Evolutionary conservation across 2,888 invertebrate genomes (phyloP), one percentile per base, ranked within the genome.

Genomic region (Habrosyne pyritoides): DNA sequence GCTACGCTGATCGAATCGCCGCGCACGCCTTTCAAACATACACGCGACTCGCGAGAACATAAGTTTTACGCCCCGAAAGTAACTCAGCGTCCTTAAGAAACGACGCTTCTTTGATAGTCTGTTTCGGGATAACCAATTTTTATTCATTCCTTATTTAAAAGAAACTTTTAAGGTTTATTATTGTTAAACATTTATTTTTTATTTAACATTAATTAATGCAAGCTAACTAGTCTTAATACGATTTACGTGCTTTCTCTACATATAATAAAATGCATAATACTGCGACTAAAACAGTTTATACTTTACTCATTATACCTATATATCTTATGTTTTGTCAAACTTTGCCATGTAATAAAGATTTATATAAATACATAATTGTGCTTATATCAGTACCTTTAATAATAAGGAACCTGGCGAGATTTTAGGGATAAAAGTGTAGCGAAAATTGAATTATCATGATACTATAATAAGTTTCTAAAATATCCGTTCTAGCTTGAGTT

Each of bases 21-120:
- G 56, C 94, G 94, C 63, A 95, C 96, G 56, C 96, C 96, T 18
- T 97, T 95, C 86, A 96, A 96, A 84, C 97, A 97, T 76, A 97
- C 97, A 24, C 94, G 97, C 63, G 96, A 97, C 82, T 96, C 97
- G 10, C 96, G 95, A 68, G 95, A 96, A 77, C 97, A 97, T 85
- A 97, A 96, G 82, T 97, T 97, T 83, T 97, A 97, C 81, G 94
- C 96, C 79, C 94, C 96, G 2, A 94, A 95, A 80, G 93, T 94
- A 59, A 93, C 92, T 42, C 93, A 87, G 66, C 76, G 77, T 68
- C 76, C 71, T 73, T 59, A 26, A 22, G 12, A 54, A 55, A 50
- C 10, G 12, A 47, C 26, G 59, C 51, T 59, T 48, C 12, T 36
- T 42, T 24, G 56, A 57, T 53, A 56, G 57, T 55, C 59, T n/a